Percentiles rank a stretch among this genome's conserved stretches.
Conservation (phyloP, 2,113 vertebrate genomes). For the Phylloscopus whistleri region DNA sequence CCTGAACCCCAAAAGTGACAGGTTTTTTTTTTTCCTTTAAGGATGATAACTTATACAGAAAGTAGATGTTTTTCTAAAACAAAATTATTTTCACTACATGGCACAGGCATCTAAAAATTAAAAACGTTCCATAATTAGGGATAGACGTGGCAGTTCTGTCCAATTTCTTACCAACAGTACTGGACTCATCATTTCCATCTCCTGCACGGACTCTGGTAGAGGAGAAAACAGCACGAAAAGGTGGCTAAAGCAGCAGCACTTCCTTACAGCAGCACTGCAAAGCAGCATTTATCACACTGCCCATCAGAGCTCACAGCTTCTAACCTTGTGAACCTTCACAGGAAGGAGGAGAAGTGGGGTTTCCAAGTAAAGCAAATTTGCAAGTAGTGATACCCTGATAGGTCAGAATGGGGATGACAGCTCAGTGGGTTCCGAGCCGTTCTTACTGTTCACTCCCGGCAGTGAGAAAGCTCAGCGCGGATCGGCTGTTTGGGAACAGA, state of each 20-base stretch:
- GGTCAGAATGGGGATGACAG: not conserved
- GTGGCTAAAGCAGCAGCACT: not conserved
- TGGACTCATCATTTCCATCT: not conserved
- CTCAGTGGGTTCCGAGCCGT: not conserved
- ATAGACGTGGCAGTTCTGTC: not conserved
- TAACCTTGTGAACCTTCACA: not conserved
- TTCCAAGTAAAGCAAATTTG: not conserved
- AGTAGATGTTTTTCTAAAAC: not conserved
- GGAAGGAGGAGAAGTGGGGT: not conserved
- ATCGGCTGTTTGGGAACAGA: slow-evolving; percentile 3
- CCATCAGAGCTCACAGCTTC: not conserved
- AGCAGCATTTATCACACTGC: not conserved
- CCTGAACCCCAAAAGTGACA: not conserved
- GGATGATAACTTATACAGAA: not conserved
- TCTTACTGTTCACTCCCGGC: slow-evolving; percentile 39
- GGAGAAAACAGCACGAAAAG: not conserved
- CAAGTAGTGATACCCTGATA: not conserved
- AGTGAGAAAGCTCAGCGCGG: slow-evolving; percentile 11
- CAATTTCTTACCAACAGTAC: not conserved
- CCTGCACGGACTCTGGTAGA: not conserved
- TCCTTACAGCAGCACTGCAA: not conserved
- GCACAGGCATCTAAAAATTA: not conserved
- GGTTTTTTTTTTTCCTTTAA: not conserved
- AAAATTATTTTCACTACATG: not conserved
- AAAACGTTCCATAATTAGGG: not conserved